Evolutionary conservation across 1,140 invertebrate genomes (phyloP), one percentile per base, ranked within the genome.

Genomic region (Metopolophium dirhodum): DNA sequence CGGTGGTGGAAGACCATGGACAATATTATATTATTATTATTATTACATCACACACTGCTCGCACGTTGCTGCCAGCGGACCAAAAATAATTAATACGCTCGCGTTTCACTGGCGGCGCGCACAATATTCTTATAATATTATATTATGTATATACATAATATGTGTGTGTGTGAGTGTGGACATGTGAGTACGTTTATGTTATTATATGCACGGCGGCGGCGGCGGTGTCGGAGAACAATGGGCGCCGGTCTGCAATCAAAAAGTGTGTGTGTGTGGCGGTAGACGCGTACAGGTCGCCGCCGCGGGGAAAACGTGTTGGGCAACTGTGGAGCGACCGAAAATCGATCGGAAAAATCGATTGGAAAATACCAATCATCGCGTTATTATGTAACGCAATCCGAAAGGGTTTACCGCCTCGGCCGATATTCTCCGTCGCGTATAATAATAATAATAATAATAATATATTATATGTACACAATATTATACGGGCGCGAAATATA

Each of bases 71-170:
- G 83, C 37, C 83, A 11, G 83, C 47, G 9, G 30, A 88, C 86
- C 61, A 51, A 49, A 88, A 49, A 88, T 51, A 88, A 86, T 86
- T 86, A 86, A 86, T 86, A 41, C 83, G 37, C 37, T 86, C 83
- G 83, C 83, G 83, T 86, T 86, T 86, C 83, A 41, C 83, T 45
- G 83, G 37, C 83, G 83, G 83, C 83, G 37, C 83, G 37, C 41
- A 86, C 83, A 41, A 45, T 86, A 86, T 86, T 86, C 83, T 26
- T 86, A 23, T 37, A 37, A 35, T 22, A 35, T 37, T 77, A 77
- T 11, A 37, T 37, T 82, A n/a, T 82, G 35, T 82, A 82, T 82
- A 35, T 30, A 61, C 30, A 30, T 61, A 26, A 23, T 57, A 7
- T 23, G 51, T 61, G 57, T 61, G 57, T 61, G 30, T 30, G 30